phyloP scores from a whole-genome alignment of 2,113 vertebrate genomes.

The Rhinoderma darwinii region DNA sequence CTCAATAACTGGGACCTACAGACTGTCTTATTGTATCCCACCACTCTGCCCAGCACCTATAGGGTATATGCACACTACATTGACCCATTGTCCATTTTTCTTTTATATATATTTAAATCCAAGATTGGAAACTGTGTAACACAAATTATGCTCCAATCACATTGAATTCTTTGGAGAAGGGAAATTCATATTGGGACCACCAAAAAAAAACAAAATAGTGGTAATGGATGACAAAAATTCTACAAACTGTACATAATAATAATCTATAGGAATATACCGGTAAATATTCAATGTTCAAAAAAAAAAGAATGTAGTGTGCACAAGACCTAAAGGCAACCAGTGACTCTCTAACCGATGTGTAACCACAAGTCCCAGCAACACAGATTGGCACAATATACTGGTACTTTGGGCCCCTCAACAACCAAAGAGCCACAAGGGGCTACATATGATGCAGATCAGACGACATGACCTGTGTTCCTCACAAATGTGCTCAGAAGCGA shows the following conservation, averaged over 20 bases:
- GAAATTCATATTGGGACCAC: no score
- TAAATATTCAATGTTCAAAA: neutral
- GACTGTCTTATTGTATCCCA: neutral
- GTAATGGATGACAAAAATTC: neutral
- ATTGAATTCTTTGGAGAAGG: neutral
- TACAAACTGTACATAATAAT: no score
- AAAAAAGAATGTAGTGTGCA: neutral
- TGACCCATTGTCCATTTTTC: neutral
- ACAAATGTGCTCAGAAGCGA: neutral
- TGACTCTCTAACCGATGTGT: neutral
- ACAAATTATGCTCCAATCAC: no score
- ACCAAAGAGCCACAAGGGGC: neutral
- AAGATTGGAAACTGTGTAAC: neutral
- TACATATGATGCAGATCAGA: neutral
- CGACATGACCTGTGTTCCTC: neutral
- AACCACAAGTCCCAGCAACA: conserved; percentile 18
- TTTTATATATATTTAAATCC: neutral
- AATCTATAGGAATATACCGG: no score
- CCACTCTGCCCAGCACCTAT: neutral
- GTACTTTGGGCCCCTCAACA: neutral
- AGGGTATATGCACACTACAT: neutral
- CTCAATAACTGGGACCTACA: neutral
- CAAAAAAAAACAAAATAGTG: no score
- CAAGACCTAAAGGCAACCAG: neutral
- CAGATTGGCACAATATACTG: neutral